phyloP scores from a whole-genome alignment of 2,113 vertebrate species.

The Xyrauchen texanus region DNA sequence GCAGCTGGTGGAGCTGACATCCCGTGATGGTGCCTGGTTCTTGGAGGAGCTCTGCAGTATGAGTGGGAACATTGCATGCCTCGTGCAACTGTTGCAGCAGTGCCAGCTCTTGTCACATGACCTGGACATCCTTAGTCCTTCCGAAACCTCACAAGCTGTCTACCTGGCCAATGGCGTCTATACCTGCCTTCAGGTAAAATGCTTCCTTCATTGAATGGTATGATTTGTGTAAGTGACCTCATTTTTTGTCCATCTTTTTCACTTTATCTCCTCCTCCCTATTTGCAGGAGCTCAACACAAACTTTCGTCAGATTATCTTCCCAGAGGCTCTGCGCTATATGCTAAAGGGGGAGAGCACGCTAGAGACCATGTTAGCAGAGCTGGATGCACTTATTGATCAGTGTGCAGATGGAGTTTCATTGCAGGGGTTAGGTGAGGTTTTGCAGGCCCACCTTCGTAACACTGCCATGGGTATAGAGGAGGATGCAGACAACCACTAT shows the following conservation, averaged over 20 bases:
- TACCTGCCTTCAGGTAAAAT: constrained; percentile 88
- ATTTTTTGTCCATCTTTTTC: neutral
- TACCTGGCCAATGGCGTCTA: constrained; percentile 93
- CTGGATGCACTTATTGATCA: constrained; percentile 92
- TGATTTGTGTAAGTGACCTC: neutral
- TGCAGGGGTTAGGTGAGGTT: constrained; percentile 86
- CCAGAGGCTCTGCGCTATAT: constrained; percentile 94
- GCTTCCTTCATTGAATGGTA: neutral
- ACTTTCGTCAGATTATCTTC: constrained; percentile 98
- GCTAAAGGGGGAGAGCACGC: constrained; percentile 92
- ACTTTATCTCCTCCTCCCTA: neutral
- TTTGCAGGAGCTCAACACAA: constrained; percentile 91
- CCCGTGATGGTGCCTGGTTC: constrained; percentile 95
- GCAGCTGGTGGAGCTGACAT: constrained; percentile 91
- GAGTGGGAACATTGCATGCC: constrained; percentile 89
- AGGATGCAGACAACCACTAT: constrained; percentile 85
- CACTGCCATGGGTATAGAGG: constrained; percentile 84
- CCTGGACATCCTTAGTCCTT: constrained; percentile 86
- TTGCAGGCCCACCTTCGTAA: constrained; percentile 86
- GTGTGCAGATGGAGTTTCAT: constrained; percentile 86
- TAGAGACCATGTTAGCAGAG: constrained; percentile 91
- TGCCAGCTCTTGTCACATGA: constrained; percentile 90
- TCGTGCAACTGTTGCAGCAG: constrained; percentile 88
- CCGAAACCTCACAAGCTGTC: constrained; percentile 85
- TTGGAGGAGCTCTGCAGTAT: constrained; percentile 96